Evolutionary conservation across 2,888 invertebrate species (phyloP), one percentile per base, ranked within the genome.

Genomic region (Leptarthrus brevirostris): DNA sequence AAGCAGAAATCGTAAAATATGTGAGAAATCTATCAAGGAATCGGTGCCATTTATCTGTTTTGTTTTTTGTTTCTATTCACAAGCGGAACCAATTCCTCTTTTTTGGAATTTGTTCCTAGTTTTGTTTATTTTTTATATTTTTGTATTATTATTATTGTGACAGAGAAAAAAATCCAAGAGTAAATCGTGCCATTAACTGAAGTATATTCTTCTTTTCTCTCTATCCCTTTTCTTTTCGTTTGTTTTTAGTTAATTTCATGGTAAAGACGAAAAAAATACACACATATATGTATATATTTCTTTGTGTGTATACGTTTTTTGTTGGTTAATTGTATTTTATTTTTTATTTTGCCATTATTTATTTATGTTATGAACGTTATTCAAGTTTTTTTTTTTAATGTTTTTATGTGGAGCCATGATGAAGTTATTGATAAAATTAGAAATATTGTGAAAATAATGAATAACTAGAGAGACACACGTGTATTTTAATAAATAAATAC

Each of bases 331-430:
- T 30, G 56, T 56, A 56, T 56, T 56, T 56, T 56, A 16, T 56
- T 56, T 24, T 56, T 26, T n/a, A n/a, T n/a, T n/a, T n/a, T n/a
- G n/a, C n/a, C n/a, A n/a, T 34, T 56, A 56, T 56, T 56, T 56
- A 56, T 56, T 56, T 56, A 34, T 56, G 30, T 56, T 56, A 34
- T 56, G 10, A 30, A 30, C 8, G 8, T 30, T 30, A 6, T 30
- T 30, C 26, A 56, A 56, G 24, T 56, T 56, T 26, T 56, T 14
- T 56, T 26, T 6, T 30, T 30, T 30, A 30, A 30, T 30, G 4
- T 30, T 30, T 30, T 30, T 8, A 30, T 30, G 8, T n/a, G n/a
- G 8, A 30, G 8, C 30, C 30, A 30, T 30, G 30, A 30, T 8
- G 30, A 30, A 30, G 30, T 8, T 30, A 8, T 8, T 4, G 4